Percentiles rank a stretch among this genome's conserved stretches.
Evolutionary conservation across 2,113 vertebrate genomes (phyloP).

Genomic region (Erpornis zantholeuca): DNA sequence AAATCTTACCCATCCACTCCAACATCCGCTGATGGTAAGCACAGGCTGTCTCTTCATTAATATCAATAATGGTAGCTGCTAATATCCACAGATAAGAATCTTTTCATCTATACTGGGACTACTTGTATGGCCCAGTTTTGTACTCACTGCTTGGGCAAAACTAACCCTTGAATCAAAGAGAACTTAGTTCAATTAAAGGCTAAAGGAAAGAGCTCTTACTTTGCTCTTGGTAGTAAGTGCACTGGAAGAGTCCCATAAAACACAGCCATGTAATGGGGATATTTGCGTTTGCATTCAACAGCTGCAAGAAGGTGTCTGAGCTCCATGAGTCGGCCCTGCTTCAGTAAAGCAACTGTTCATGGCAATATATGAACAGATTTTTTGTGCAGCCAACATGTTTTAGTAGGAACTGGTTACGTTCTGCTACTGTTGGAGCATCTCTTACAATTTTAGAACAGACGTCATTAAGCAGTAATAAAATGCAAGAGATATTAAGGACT

Average conservation of each 20-base stretch:
- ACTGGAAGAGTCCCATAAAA: not conserved
- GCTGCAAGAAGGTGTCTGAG: not conserved
- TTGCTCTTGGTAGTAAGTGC: not conserved
- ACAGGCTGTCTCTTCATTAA: not conserved
- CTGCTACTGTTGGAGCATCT: not conserved
- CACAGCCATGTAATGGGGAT: not conserved
- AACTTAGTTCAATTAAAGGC: not conserved
- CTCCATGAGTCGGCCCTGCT: not conserved
- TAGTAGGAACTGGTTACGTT: not conserved
- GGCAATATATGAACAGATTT: not conserved
- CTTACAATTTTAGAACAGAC: not conserved
- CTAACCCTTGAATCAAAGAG: not conserved
- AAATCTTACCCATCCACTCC: slow-evolving; percentile 9
- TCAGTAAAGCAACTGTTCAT: not conserved
- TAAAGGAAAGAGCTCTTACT: not conserved
- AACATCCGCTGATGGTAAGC: slow-evolving; percentile 28
- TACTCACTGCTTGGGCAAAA: not conserved
- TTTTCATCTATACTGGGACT: not conserved
- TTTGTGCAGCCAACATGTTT: not conserved
- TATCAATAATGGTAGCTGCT: not conserved
- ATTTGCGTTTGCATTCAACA: not conserved
- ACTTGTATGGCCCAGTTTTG: not conserved
- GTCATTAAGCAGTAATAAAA: not conserved
- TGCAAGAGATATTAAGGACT: not conserved
- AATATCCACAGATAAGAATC: not conserved